Conservation (phyloP, 2,113 vertebrate species). For the Pagrus major region DNA sequence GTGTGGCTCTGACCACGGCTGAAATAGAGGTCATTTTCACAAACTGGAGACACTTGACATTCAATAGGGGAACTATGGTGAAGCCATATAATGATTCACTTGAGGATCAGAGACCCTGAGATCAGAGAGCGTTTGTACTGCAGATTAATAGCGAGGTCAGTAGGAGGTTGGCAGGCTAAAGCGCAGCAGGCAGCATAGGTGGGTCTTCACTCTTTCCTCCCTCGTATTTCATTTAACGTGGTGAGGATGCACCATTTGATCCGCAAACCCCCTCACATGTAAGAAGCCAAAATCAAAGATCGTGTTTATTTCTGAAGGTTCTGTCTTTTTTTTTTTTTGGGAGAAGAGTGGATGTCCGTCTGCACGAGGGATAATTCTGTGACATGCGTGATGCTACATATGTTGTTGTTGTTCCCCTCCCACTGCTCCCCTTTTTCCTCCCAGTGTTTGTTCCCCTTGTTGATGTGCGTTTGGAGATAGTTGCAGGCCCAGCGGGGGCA, state of each 20-base stretch:
- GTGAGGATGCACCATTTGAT: slow-evolving; percentile 51
- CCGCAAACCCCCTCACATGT: neutral
- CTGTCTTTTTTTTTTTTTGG: slow-evolving; percentile 14
- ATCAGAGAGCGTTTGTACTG: slow-evolving; percentile 76
- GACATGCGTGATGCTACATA: slow-evolving; percentile 24
- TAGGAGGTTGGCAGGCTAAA: slow-evolving; percentile 64
- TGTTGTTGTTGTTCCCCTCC: neutral
- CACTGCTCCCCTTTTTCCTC: slow-evolving; percentile 17
- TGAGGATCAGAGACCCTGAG: slow-evolving; percentile 79
- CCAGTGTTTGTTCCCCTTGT: slow-evolving; percentile 31
- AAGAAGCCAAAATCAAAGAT: slow-evolving; percentile 40
- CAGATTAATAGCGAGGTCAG: slow-evolving; percentile 76
- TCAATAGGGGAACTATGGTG: slow-evolving; percentile 65
- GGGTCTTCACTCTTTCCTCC: slow-evolving; percentile 27
- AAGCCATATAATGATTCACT: slow-evolving; percentile 76
- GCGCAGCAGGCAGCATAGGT: slow-evolving; percentile 51
- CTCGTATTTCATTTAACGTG: slow-evolving; percentile 39
- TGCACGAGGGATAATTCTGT: neutral
- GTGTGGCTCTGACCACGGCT: slow-evolving; percentile 47
- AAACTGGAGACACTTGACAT: slow-evolving; percentile 80
- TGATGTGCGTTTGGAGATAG: slow-evolving; percentile 62
- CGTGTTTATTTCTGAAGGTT: slow-evolving; percentile 24
- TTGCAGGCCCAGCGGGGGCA: slow-evolving; percentile 51
- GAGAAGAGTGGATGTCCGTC: neutral
- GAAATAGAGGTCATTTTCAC: slow-evolving; percentile 73